A percentile compares a stretch with the other conserved stretches of the same genome.
Conservation (phyloP, 2,888 invertebrate species). For the Pterostichus madidus region DNA sequence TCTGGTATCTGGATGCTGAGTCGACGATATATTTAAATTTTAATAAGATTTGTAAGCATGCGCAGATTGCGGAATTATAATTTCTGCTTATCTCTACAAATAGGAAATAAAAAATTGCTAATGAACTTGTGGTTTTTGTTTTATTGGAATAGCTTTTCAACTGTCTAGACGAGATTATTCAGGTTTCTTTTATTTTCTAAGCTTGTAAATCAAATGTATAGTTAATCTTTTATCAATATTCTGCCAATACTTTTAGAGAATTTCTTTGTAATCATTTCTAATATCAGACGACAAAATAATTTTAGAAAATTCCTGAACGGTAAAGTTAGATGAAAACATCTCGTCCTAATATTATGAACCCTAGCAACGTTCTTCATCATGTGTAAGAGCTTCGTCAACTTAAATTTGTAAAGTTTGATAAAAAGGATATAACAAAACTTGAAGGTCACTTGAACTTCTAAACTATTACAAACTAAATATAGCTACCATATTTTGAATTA, state of each 20-base stretch:
- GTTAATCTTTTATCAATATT: neutral
- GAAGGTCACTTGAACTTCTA: neutral
- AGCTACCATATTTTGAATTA: neutral
- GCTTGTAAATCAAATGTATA: neutral
- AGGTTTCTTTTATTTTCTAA: neutral
- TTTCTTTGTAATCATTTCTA: neutral
- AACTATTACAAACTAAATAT: neutral
- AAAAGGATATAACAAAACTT: neutral
- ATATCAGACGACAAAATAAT: neutral
- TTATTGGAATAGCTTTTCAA: neutral
- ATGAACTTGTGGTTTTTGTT: neutral
- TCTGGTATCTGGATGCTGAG: constrained; percentile 18
- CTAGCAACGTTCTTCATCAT: constrained; percentile 19
- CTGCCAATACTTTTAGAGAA: neutral
- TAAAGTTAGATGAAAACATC: constrained; percentile 5
- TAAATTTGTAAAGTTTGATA: constrained; percentile 7
- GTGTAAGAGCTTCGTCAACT: constrained; percentile 15
- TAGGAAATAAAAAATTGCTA: neutral
- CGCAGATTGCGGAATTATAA: constrained; percentile 11
- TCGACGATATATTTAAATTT: constrained; percentile 39
- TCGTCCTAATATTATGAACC: neutral
- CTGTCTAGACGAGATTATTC: constrained; percentile 1
- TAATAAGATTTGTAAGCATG: constrained; percentile 30
- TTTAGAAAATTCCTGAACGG: neutral
- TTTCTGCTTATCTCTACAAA: constrained; percentile 38